These are phyloP conservation scores for Pocota personata DNA, from an alignment of 2,888 invertebrate genomes.

Conservation along the genomic window DNA sequence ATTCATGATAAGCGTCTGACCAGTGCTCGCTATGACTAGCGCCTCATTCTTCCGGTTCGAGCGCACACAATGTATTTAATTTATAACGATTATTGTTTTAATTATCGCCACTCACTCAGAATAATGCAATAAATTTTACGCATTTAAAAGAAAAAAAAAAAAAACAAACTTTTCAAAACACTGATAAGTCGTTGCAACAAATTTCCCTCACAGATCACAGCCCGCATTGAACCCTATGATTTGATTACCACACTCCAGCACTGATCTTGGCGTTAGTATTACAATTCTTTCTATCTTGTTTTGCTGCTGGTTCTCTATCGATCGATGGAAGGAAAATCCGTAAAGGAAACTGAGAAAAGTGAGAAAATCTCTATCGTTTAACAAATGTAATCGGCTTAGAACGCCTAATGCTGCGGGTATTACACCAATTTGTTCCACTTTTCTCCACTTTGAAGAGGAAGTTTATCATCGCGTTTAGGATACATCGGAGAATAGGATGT, in stretches of 20 bases:
- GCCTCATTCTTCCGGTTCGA: constrained; percentile 46
- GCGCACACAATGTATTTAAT: not conserved
- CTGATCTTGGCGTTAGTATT: constrained; percentile 52
- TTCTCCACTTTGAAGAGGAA: constrained; percentile 41
- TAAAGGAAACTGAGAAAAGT: constrained; percentile 26
- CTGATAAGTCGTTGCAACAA: constrained; percentile 41
- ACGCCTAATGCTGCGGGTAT: constrained; percentile 63
- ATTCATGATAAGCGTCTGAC: constrained; percentile 29
- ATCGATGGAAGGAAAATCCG: not conserved
- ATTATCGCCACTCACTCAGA: constrained; percentile 27
- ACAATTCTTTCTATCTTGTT: not conserved
- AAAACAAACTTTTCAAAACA: not conserved
- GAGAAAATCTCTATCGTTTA: constrained; percentile 48
- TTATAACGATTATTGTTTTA: constrained; percentile 29
- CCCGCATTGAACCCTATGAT: constrained; percentile 62
- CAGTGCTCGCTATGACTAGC: not conserved
- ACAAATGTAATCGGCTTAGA: constrained; percentile 69
- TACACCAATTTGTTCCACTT: constrained; percentile 71
- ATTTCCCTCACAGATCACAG: constrained; percentile 29
- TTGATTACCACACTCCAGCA: constrained; percentile 47
- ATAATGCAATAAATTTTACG: constrained; percentile 48
- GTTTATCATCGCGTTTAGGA: too few species aligned
- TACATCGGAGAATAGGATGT: constrained; percentile 21
- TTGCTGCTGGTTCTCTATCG: not conserved
- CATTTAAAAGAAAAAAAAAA: constrained; percentile 22